Evolutionary conservation across 2,113 vertebrate species (phyloP).

Genomic region (Eubucco bourcierii): DNA sequence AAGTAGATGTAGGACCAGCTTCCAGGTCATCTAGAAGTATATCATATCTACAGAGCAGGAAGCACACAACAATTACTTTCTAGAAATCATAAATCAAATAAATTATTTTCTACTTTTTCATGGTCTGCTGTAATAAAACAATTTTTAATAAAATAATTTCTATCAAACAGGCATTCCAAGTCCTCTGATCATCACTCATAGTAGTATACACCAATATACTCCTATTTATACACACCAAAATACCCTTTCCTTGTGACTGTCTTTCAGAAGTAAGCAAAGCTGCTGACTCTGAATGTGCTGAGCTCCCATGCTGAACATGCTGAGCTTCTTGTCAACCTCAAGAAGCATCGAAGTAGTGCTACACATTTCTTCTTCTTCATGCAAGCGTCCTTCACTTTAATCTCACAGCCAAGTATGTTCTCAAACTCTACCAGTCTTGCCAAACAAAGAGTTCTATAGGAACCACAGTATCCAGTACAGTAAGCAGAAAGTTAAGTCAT

Average conservation of each 20-base stretch:
- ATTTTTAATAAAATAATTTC: neutral
- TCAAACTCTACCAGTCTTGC: neutral
- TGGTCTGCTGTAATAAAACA: neutral
- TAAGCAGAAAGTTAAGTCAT: neutral
- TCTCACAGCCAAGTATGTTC: neutral
- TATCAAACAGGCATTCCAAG: neutral
- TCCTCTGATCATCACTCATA: neutral
- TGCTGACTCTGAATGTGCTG: neutral
- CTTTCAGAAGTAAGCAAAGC: neutral
- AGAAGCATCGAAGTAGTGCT: neutral
- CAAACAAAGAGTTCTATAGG: neutral
- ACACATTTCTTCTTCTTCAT: neutral
- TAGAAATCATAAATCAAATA: neutral
- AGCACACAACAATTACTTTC: conserved; percentile 26
- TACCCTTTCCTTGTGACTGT: neutral
- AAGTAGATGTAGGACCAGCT: conserved; percentile 69
- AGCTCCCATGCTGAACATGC: neutral
- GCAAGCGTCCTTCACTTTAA: neutral
- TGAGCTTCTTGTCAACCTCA: neutral
- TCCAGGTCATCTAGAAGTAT: conserved; percentile 81
- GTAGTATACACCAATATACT: neutral
- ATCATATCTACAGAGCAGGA: conserved; percentile 77
- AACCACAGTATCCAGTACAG: neutral
- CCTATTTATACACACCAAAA: neutral
- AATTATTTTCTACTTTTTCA: neutral